A percentile compares a stretch with the other conserved stretches of the same genome.
These are phyloP conservation scores for Galeruca laticollis DNA, from an alignment of 2,888 invertebrate species.

Conservation along the genomic window DNA sequence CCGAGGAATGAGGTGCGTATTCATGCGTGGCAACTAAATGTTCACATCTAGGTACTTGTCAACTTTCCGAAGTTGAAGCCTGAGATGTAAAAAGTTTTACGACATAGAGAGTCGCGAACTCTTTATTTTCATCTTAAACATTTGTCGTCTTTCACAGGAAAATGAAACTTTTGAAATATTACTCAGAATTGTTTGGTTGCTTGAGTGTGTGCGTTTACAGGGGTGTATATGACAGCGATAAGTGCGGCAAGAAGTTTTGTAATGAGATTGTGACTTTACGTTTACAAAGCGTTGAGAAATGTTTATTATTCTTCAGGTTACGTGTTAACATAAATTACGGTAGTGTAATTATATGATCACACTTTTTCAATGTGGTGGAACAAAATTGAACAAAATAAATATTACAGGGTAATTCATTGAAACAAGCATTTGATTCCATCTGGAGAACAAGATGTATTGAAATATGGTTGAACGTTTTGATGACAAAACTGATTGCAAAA, in stretches of 20 bases:
- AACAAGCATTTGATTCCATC: too few species aligned
- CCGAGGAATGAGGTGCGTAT: slow-evolving; percentile 32
- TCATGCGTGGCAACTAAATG: slow-evolving; percentile 44
- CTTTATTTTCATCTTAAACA: slow-evolving; percentile 35
- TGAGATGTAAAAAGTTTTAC: slow-evolving; percentile 28
- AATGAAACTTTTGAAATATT: slow-evolving; percentile 40
- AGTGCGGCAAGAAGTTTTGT: slow-evolving; percentile 16
- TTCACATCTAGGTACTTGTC: slow-evolving; percentile 44
- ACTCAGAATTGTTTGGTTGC: slow-evolving; percentile 11
- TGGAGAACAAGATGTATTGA: too few species aligned
- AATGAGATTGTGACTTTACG: slow-evolving; percentile 18
- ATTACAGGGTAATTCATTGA: too few species aligned
- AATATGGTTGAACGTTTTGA: too few species aligned
- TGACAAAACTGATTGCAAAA: too few species aligned
- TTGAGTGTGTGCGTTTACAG: slow-evolving; percentile 15
- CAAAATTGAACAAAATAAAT: too few species aligned
- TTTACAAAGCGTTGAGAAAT: neutral
- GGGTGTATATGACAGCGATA: slow-evolving; percentile 17
- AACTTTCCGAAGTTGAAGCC: slow-evolving; percentile 26
- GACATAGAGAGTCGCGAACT: slow-evolving; percentile 30
- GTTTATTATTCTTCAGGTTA: neutral
- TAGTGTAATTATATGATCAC: neutral
- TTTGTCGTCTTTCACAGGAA: slow-evolving; percentile 36
- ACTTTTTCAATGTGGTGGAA: neutral
- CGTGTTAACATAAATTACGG: neutral